Base-by-base conservation (phyloP, 2,113 vertebrate genomes). In the Gymnarchus niloticus region DNA sequence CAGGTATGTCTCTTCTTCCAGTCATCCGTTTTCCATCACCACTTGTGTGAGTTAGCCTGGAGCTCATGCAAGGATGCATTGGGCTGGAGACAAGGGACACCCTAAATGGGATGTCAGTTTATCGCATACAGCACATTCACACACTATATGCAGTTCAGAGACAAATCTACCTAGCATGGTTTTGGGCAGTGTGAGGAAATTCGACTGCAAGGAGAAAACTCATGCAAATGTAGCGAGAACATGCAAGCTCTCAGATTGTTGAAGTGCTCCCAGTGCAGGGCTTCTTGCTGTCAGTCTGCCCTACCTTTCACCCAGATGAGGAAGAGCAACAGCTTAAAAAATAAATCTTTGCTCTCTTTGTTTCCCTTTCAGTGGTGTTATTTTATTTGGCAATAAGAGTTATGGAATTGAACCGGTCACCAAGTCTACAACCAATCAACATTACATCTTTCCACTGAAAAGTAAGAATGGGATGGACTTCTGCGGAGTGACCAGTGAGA, bases 401-500 rank as follows among this genome's bases (percentile, higher is more conserved):
- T 95, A 91, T 56, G 94, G 88, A 5, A 86, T 95, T 4, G 93
- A 94, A 65, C 94, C 94, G 8, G 33, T 80, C 0, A 21, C 65
- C 19, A 12, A 84, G 0, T 93, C 94, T 2, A 0, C 28, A 49
- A 86, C 85, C 77, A 90, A 92, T 44, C 91, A 94, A 1, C 94
- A 95, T 44, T 5, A 92, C 51, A 87, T 95, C 7, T 95, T 93
- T 85, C 89, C 83, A 0, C 65, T 95, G 87, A 87, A 89, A 65
- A 19, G 85, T 25, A 61, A 89, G 25, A 57, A 90, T 0, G 91
- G 89, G 4, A 78, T 89, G 0, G 54, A 84, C 10, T 87, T 89
- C 6, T 95, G 94, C 52, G 94, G 94, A 10, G 90, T 94, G 4
- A 6, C 89, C 56, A 17, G 21, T 37, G 92, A 91, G 19, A 85